Evolutionary conservation across 2,888 invertebrate genomes (phyloP), one percentile per base, ranked within the genome.

Genomic region (Vesta saturnalis): DNA sequence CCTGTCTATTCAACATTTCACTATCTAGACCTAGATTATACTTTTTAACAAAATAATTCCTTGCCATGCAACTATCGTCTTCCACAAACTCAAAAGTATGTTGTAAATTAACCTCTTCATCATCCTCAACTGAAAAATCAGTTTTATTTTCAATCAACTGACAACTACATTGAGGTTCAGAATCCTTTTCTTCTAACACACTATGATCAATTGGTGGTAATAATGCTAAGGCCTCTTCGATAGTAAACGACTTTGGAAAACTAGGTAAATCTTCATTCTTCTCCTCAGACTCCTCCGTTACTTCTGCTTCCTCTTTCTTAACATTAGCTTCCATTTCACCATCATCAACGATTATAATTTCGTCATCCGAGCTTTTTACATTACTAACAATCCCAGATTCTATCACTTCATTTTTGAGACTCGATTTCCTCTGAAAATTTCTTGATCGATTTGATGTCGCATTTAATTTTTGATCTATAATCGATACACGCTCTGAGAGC

Each of bases 201-300:
- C 77, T 72, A 35, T 70, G 82, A 81, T 92, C 89, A 60, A 93
- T 81, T 0, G 91, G 90, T 55, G 92, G 92, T 77, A 93, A 85
- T 77, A 87, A 86, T 19, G 89, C 86, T 75, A 91, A 83, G 66
- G 91, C 90, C 71, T 89, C 89, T 74, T 89, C 88, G 16, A 88
- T 86, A 12, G 86, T 86, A 71, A 87, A 75, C 43, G 85, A 82
- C 54, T 76, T 76, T 8, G 77, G 77, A 59, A 73, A 54, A 54
- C 21, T 19, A 16, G 19, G 12, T 1, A 43, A 12, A 12, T 16
- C 23, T 12, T 30, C 58, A 15, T 55, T 52, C 18, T 65, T 58
- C 16, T 67, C 52, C 10, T 56, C n/a, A 6, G n/a, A n/a, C n/a
- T n/a, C n/a, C n/a, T n/a, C n/a, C n/a, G n/a, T n/a, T n/a, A 16